Conservation (phyloP, 2,888 invertebrate genomes). For the Lottia gigantea region DNA sequence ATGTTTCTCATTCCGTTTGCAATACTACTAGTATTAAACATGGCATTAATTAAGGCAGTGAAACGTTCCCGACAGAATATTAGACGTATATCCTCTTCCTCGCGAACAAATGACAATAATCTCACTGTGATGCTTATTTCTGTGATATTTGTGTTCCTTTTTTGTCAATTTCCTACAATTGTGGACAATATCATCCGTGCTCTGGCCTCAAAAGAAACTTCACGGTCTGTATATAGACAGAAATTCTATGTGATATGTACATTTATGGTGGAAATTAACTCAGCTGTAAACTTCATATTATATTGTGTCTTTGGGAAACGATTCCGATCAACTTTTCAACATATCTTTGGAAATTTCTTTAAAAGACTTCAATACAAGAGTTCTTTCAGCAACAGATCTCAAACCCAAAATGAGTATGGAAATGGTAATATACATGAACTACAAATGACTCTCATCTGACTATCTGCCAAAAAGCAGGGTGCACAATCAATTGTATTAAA, state of each 20-base stretch:
- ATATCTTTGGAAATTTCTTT: conserved; percentile 32
- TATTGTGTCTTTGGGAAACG: conserved; percentile 60
- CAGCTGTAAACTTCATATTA: conserved; percentile 55
- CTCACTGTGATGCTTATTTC: conserved; percentile 94
- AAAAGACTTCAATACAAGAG: conserved; percentile 33
- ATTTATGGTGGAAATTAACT: conserved; percentile 53
- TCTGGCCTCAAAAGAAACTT: conserved; percentile 31
- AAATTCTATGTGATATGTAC: conserved; percentile 39
- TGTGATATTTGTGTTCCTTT: conserved; percentile 93
- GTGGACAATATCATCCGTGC: conserved; percentile 63
- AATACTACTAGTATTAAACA: conserved; percentile 59
- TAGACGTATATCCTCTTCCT: conserved; percentile 35
- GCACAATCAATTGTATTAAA: too few species aligned
- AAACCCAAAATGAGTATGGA: conserved; percentile 20
- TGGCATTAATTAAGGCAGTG: conserved; percentile 61
- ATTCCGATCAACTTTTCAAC: conserved; percentile 47
- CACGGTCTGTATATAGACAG: conserved; percentile 13
- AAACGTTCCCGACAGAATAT: conserved; percentile 51
- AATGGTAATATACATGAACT: conserved; percentile 27
- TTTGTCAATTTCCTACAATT: conserved; percentile 78
- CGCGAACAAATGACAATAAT: conserved; percentile 82
- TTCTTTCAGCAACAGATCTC: conserved; percentile 28
- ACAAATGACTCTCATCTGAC: conserved; percentile 35
- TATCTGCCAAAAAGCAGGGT: background rate
- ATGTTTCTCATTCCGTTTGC: conserved; percentile 64